Percentiles rank a stretch among this genome's conserved stretches.
Conservation (phyloP, 64 coral and sea anemone genomes). For the Astreopora myriophthalma region DNA sequence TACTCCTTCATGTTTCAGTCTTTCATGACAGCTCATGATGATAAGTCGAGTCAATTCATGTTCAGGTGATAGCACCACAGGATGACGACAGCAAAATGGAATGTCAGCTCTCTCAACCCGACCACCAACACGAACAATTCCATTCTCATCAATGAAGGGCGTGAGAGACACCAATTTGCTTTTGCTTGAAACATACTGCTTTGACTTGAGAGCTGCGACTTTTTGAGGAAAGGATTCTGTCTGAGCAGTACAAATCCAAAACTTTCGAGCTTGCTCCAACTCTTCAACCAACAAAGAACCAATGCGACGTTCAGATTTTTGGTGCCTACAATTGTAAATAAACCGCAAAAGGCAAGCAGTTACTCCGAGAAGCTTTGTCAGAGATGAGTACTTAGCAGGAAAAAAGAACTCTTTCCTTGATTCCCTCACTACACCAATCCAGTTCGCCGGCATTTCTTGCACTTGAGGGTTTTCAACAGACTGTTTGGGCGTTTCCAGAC, state of each 20-base stretch:
- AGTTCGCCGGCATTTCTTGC: not conserved
- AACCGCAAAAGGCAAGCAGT: not conserved
- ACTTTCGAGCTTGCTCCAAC: not conserved
- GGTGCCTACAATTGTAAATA: not conserved
- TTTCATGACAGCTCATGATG: constrained; percentile 15
- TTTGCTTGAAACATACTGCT: not conserved
- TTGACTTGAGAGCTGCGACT: not conserved
- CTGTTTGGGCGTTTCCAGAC: not conserved
- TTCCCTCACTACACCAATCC: not conserved
- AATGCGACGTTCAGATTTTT: not conserved
- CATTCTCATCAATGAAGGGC: constrained; percentile 13
- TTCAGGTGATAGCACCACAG: not conserved
- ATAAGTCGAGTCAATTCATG: not conserved
- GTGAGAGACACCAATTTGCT: not conserved
- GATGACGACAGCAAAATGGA: not conserved
- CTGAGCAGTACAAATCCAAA: not conserved
- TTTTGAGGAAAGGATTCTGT: not conserved
- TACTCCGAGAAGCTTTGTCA: not conserved
- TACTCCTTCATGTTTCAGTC: constrained; percentile 8
- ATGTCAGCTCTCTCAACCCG: constrained; percentile 31
- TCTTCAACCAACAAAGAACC: not conserved
- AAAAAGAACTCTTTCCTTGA: not conserved
- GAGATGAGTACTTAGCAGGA: constrained; percentile 4
- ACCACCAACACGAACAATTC: constrained; percentile 19
- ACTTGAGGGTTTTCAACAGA: not conserved